Evolutionary conservation across 2,888 invertebrate genomes (phyloP), one percentile per base, ranked within the genome.

Genomic region (Drosophila affinis): DNA sequence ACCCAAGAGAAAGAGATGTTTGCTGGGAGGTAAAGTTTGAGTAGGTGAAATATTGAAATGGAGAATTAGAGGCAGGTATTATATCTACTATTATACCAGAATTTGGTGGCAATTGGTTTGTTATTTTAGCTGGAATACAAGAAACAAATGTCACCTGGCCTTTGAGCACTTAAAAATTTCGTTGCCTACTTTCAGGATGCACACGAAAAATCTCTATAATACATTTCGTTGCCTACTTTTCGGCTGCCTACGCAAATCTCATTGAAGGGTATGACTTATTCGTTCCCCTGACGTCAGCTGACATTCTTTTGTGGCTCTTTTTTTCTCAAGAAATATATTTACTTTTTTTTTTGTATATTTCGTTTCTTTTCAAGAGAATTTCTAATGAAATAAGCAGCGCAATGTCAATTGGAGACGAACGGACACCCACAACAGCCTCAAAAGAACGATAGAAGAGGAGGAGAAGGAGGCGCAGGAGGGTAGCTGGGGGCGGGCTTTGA

Each of bases 301-400:
- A 29, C 9, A 62, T 63, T 72, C 58, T 14, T 34, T 29, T 47
- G 24, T 54, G 18, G 53, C 57, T 14, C 44, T 55, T 61, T 39
- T 45, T 62, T 39, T 45, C 55, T 53, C 17, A 21, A 51, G 18
- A 65, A 48, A 55, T 73, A 54, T 54, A 73, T 65, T 7, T 27
- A 27, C 2, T 29, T 29, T 9, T 29, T 29, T 29, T 29, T 55
- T 53, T 47, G 51, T 45, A 75, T 73, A 75, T 87, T 17, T 69
- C 69, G 49, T 67, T 68, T 55, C 44, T 34, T 68, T 67, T 85
- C 72, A 73, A 87, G 84, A 65, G 84, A 85, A 85, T 85, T 79
- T 72, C 84, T 85, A 85, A 88, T 85, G 84, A 85, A 85, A 85
- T 85, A 85, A 85, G 81, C 81, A 88, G 52, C 51, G 47, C 47